Base-by-base conservation (phyloP, 2,797 vertebrate species). In the Microhierax caerulescens region DNA sequence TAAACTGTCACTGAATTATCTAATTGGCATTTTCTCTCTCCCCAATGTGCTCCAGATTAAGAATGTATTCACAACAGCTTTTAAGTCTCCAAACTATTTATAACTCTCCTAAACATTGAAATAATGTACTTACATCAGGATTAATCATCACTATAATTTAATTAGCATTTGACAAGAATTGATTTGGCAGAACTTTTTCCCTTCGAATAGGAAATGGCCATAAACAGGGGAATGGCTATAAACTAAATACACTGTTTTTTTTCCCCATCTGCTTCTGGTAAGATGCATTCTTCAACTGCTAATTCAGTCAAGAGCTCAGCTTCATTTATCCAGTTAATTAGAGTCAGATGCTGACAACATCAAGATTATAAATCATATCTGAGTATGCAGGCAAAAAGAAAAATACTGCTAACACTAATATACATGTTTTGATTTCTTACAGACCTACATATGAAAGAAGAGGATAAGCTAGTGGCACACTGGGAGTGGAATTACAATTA, bases 111-210 rank as follows among this genome's bases (percentile, higher is more conserved):
- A 98, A 98, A 97, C 80, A 94, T 39, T 81, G 93, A 96, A 97
- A 97, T 95, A 98, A 96, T 92, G 57, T 95, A 94, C 92, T 98
- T 98, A 97, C 95, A 97, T 97, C 97, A 97, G 95, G 97, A 98
- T 98, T 98, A 98, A 98, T 98, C 98, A 97, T 96, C 97, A 95
- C 97, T 97, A 98, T 98, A 98, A 98, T 98, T 98, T 98, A 98
- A 98, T 98, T 98, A 98, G 93, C 37, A 75, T 97, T 97, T 98
- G 98, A 98, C 97, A 98, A 98, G 96, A 97, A 98, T 98, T 98
- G 97, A 98, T 98, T 98, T 98, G 97, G 96, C 97, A 96, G 95
- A 97, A 97, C 96, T 96, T 97, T 97, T 97, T 92, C 95, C 96
- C 93, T 69, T 48, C 96, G 69, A 97, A 96, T 97, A 98, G 97